Evolutionary conservation across 1,140 invertebrate species (phyloP).

Genomic region (Drosophila funebris): DNA sequence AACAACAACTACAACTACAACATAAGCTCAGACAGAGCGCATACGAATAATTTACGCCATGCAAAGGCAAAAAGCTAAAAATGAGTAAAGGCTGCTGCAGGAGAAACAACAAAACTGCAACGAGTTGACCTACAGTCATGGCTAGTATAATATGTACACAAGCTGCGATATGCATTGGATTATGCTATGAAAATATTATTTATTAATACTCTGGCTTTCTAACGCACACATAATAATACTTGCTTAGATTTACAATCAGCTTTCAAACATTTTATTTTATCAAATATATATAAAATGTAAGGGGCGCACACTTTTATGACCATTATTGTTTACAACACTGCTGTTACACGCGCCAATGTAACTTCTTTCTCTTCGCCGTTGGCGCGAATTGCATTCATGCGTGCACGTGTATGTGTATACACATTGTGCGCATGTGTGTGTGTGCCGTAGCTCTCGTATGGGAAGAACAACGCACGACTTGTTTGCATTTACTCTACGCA

Average conservation of each 20-base stretch:
- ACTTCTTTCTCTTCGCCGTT: conserved; percentile 37
- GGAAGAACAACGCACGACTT: conserved; percentile 55
- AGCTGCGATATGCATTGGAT: no score
- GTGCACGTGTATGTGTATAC: conserved; percentile 40
- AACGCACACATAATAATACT: neutral
- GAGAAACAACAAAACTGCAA: conserved; percentile 18
- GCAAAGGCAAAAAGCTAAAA: conserved; percentile 74
- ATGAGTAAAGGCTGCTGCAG: conserved; percentile 67
- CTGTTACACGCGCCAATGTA: conserved; percentile 61
- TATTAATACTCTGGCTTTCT: no score
- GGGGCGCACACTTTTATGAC: conserved; percentile 11
- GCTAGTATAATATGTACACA: neutral
- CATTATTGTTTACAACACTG: conserved; percentile 36
- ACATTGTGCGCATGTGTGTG: conserved; percentile 13
- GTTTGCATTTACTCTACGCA: conserved; percentile 80
- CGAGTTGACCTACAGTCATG: conserved; percentile 45
- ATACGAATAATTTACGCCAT: conserved; percentile 79
- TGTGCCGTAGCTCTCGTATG: conserved; percentile 27
- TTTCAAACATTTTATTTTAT: no score
- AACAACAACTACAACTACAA: conserved; percentile 47
- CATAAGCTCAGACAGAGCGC: conserved; percentile 62
- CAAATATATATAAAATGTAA: no score
- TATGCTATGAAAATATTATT: no score
- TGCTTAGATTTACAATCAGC: no score
- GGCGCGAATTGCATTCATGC: conserved; percentile 70